These are phyloP conservation scores for Macrophya alboannulata DNA, from an alignment of 2,888 invertebrate genomes.

Conservation along the genomic window DNA sequence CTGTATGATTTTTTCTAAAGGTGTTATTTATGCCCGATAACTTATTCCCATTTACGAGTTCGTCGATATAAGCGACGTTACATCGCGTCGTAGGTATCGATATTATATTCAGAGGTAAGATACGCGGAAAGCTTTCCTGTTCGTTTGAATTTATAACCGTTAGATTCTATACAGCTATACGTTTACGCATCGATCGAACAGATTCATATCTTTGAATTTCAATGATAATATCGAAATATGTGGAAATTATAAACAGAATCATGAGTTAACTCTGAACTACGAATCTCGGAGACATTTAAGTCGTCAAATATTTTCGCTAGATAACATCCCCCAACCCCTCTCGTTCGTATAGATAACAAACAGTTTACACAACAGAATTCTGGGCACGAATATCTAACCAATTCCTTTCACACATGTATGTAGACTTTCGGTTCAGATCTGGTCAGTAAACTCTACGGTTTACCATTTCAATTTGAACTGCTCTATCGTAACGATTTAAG, in stretches of 20 bases:
- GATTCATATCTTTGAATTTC: conserved; percentile 38
- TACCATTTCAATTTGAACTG: neutral
- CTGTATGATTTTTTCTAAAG: conserved; percentile 22
- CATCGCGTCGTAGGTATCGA: neutral
- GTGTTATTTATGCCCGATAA: conserved; percentile 46
- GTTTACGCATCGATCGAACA: conserved; percentile 19
- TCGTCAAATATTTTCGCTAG: neutral
- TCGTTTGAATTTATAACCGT: conserved; percentile 51
- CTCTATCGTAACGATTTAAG: neutral
- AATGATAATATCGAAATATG: neutral
- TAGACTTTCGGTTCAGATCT: neutral
- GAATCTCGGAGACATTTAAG: neutral
- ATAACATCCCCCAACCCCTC: neutral
- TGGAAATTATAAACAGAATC: conserved; percentile 8
- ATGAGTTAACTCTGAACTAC: neutral
- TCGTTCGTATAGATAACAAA: neutral
- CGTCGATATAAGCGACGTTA: conserved; percentile 3
- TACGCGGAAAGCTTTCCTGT: conserved; percentile 18
- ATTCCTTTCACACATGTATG: neutral
- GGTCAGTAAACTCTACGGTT: neutral
- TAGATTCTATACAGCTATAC: conserved; percentile 15
- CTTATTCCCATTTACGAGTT: conserved; percentile 42
- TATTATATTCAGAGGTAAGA: conserved; percentile 34
- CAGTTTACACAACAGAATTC: neutral
- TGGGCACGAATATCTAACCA: neutral